Evolutionary conservation across 2,797 vertebrate genomes (phyloP).

Genomic region (Micrastur ruficollis): DNA sequence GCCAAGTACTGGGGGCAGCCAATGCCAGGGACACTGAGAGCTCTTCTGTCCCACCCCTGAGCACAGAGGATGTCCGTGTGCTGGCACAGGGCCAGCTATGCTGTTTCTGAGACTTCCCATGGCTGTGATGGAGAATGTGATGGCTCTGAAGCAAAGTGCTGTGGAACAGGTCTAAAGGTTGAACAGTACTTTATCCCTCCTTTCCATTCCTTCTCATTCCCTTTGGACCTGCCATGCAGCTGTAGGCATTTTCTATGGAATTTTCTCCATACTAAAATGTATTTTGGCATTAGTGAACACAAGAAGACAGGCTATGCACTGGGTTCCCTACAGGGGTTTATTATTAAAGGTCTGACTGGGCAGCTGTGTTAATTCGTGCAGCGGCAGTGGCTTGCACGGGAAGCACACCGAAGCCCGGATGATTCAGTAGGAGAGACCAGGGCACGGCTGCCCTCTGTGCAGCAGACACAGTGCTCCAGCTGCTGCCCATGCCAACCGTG

Average conservation of each 20-base stretch:
- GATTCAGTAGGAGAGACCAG: neutral
- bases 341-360: neutral
- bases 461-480: neutral
- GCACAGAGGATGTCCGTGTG: neutral
- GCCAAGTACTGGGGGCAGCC: neutral
- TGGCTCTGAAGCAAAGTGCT: neutral
- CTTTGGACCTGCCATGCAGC: neutral
- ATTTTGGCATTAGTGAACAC: neutral
- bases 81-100: neutral
- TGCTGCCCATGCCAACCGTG: fast-evolving
- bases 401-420: neutral
- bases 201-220: neutral
- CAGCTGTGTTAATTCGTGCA: neutral
- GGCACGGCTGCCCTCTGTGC: neutral
- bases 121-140: neutral
- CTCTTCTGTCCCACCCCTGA: neutral
- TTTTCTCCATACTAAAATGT: neutral
- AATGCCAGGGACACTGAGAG: neutral
- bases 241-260: neutral
- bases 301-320: neutral
- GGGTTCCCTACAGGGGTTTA: neutral
- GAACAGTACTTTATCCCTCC: neutral
- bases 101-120: neutral
- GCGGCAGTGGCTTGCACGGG: neutral
- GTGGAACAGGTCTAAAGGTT: neutral